These are phyloP conservation scores for Corbicula japonica DNA, from an alignment of 2,888 invertebrate genomes.

Conservation along the genomic window DNA sequence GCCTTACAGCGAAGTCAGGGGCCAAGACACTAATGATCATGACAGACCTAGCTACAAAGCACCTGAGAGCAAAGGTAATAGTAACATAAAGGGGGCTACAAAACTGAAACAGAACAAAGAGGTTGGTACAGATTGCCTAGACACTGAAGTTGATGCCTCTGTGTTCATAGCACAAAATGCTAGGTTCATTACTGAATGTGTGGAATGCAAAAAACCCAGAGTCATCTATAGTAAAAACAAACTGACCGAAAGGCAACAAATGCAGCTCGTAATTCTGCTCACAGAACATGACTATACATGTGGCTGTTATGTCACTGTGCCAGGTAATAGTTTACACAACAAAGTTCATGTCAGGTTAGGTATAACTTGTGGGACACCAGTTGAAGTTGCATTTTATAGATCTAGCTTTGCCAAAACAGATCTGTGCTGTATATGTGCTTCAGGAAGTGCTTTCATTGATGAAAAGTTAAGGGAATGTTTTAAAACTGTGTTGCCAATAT, in stretches of 20 bases:
- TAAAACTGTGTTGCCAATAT: slow-evolving; percentile 34
- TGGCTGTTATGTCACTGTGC: slow-evolving; percentile 18
- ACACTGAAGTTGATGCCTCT: slow-evolving; percentile 6
- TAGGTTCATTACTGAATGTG: slow-evolving; percentile 18
- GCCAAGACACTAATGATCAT: slow-evolving; percentile 32
- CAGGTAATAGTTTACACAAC: slow-evolving; percentile 1
- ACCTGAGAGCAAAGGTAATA: slow-evolving; percentile 4
- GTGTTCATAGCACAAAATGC: slow-evolving; percentile 38
- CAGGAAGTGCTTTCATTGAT: not conserved
- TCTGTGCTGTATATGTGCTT: slow-evolving; percentile 14
- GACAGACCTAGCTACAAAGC: slow-evolving; percentile 33
- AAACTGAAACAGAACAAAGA: not conserved
- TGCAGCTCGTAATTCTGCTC: not conserved
- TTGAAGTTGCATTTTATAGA: slow-evolving; percentile 34
- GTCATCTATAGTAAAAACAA: slow-evolving; percentile 31
- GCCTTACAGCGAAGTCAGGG: slow-evolving; percentile 19
- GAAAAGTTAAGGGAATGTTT: slow-evolving; percentile 6
- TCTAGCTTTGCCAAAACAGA: slow-evolving; percentile 14
- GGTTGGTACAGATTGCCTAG: not conserved
- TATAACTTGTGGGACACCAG: slow-evolving; percentile 24
- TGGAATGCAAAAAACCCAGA: slow-evolving; percentile 26
- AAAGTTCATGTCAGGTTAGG: slow-evolving; percentile 7
- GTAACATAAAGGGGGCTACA: not conserved
- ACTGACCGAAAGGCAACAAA: slow-evolving; percentile 26
- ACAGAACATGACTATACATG: slow-evolving; percentile 30